phyloP scores from a whole-genome alignment of 2,888 invertebrate genomes.

The Tachina grossa region DNA sequence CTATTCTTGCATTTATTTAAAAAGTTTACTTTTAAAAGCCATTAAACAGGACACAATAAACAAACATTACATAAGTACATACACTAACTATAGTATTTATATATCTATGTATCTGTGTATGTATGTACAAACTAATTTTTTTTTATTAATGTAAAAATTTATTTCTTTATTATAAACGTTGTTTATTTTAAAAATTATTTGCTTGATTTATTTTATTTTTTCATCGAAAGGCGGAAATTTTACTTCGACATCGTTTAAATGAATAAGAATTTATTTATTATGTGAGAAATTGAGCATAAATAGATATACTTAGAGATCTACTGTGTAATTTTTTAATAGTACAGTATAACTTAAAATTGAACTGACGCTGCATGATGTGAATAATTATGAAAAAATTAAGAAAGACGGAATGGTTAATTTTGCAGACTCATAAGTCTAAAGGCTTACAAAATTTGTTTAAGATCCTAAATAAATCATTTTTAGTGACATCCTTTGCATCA shows the following conservation, averaged over 20 bases:
- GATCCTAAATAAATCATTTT: no score
- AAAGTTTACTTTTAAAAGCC: conserved; percentile 46
- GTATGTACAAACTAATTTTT: background rate
- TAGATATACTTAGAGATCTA: background rate
- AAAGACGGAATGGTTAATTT: no score
- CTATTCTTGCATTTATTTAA: conserved; percentile 3
- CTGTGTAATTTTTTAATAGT: background rate
- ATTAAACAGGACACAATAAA: conserved; percentile 34
- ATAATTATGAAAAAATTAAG: no score
- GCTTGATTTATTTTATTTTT: conserved; percentile 34
- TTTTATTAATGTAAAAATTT: conserved; percentile 5
- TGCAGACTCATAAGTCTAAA: no score
- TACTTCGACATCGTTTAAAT: conserved; percentile 14
- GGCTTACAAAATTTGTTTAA: no score
- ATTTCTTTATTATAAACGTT: conserved; percentile 31
- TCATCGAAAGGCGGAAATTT: conserved; percentile 28
- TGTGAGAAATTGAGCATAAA: background rate
- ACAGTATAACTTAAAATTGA: conserved; percentile 2
- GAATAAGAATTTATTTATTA: conserved; percentile 1
- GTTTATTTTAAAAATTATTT: conserved; percentile 49
- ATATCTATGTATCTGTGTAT: no score
- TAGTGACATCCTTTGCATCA: no score
- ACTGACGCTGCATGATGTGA: no score
- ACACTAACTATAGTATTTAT: background rate
- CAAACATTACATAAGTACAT: background rate